A percentile compares a stretch with the other conserved stretches of the same genome.
Evolutionary conservation across 1,140 invertebrate species (phyloP).

Genomic region (Monomorium pharaonis): DNA sequence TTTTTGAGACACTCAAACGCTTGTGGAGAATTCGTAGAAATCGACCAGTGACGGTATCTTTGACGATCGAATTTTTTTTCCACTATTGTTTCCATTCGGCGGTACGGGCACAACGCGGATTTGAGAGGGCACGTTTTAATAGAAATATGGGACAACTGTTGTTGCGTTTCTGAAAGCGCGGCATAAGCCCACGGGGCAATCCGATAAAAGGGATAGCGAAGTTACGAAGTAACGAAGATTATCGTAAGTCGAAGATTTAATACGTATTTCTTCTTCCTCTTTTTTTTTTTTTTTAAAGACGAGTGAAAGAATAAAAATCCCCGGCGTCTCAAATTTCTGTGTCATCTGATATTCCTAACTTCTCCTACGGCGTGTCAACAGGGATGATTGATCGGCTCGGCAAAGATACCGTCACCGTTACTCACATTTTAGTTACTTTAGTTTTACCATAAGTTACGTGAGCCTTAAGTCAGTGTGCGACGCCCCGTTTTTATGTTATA

Average conservation of each 20-base stretch:
- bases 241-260: background rate
- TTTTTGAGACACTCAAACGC: slow-evolving; percentile 42
- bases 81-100: background rate
- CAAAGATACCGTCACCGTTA: slow-evolving; percentile 54
- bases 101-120: slow-evolving; percentile 2
- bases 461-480: slow-evolving; percentile 64
- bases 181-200: background rate
- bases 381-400: slow-evolving; percentile 29
- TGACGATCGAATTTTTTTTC: slow-evolving; percentile 44
- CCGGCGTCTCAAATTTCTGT: slow-evolving; percentile 29
- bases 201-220: background rate
- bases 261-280: too few species aligned
- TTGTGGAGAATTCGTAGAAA: slow-evolving; percentile 24
- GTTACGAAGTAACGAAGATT: background rate
- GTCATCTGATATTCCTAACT: slow-evolving; percentile 3
- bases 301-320: background rate
- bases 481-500: slow-evolving; percentile 75
- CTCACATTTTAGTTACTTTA: slow-evolving; percentile 73
- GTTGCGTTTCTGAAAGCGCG: background rate
- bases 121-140: slow-evolving; percentile 29
- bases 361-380: background rate
- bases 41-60: slow-evolving; percentile 42
- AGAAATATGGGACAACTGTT: background rate
- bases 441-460: slow-evolving; percentile 67
- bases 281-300: background rate